Evolutionary conservation across 2,113 vertebrate genomes (phyloP).

Genomic region (Theristicus caerulescens): DNA sequence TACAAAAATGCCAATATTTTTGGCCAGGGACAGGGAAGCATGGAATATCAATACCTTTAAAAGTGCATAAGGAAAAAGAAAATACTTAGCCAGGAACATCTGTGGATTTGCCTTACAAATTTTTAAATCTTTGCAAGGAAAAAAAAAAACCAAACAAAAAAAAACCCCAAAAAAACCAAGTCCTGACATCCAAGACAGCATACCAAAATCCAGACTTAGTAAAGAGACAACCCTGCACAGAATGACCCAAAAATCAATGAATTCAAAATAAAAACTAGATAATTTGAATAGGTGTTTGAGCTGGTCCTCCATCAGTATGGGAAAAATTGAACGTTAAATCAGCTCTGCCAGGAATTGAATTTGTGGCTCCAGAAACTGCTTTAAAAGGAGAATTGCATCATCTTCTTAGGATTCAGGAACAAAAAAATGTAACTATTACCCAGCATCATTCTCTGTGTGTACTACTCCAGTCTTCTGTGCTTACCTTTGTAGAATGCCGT

Average conservation of each 20-base stretch:
- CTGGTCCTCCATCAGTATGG: background rate
- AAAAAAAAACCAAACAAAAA: background rate
- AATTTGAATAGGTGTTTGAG: background rate
- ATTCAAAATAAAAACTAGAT: background rate
- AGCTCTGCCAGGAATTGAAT: conserved; percentile 2
- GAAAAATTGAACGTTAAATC: background rate
- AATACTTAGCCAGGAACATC: background rate
- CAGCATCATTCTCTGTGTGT: background rate
- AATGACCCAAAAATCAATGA: background rate
- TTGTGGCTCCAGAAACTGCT: background rate
- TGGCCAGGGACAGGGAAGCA: background rate
- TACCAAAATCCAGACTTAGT: background rate
- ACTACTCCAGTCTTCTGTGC: background rate
- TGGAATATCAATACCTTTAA: background rate
- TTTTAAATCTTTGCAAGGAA: background rate
- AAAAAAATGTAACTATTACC: background rate
- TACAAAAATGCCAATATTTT: background rate
- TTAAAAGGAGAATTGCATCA: conserved; percentile 11
- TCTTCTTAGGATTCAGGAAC: background rate
- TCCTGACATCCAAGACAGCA: background rate
- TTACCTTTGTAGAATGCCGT: conserved; percentile 98
- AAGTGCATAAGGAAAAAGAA: background rate
- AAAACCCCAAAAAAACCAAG: background rate
- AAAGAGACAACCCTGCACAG: background rate
- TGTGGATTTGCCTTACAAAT: background rate